Evolutionary conservation across 2,113 vertebrate genomes (phyloP).

Genomic region (Dipodomys stephensi): DNA sequence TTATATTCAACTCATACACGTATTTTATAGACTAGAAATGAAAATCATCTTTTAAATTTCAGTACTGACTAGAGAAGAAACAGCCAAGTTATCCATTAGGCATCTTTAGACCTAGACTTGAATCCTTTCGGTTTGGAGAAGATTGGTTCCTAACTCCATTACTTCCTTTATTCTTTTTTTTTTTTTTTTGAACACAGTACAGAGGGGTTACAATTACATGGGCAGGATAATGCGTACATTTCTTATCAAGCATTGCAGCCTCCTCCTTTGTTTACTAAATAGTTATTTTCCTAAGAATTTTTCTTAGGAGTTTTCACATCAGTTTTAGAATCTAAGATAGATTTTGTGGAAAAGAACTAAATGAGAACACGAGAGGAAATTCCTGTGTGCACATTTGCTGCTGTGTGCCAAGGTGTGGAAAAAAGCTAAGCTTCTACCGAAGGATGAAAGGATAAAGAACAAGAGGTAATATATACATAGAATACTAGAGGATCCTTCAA

Average conservation of each 20-base stretch:
- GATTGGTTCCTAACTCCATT: not conserved
- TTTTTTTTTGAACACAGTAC: too few species aligned
- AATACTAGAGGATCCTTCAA: not conserved
- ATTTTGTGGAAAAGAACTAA: not conserved
- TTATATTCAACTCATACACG: too few species aligned
- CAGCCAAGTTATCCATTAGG: not conserved
- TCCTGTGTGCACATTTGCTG: too few species aligned
- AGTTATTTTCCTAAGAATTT: not conserved
- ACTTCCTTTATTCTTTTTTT: not conserved
- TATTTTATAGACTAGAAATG: not conserved
- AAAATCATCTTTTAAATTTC: not conserved
- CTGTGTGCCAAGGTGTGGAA: not conserved
- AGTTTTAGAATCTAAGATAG: not conserved
- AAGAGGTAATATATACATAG: too few species aligned
- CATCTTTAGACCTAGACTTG: not conserved
- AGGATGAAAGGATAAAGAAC: too few species aligned
- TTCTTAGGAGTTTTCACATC: not conserved
- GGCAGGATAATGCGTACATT: too few species aligned
- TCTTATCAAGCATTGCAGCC: too few species aligned
- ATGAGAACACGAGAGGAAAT: not conserved
- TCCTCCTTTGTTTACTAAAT: not conserved
- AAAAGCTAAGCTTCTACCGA: fast-evolving
- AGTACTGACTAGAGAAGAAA: not conserved
- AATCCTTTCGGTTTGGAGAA: not conserved
- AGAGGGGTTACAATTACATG: too few species aligned